These are phyloP conservation scores for Drosophila ficusphila DNA, from an alignment of 1,140 invertebrate genomes.

Conservation along the genomic window DNA sequence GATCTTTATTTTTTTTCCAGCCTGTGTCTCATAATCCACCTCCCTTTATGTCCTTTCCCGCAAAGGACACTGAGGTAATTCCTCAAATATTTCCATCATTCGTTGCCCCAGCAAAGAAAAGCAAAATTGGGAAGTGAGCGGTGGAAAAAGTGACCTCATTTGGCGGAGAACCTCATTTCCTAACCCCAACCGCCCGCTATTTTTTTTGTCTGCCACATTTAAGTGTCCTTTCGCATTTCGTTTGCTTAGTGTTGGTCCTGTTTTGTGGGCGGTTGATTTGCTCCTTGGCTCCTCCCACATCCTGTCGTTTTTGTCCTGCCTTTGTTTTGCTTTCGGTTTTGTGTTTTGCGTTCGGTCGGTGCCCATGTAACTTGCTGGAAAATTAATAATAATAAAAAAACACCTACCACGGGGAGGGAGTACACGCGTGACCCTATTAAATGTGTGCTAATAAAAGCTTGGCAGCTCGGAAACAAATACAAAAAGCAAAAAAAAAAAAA, in stretches of 20 bases:
- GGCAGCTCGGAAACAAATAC: constrained; percentile 40
- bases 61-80: constrained; percentile 52
- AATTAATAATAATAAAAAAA: constrained; percentile 83
- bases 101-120: constrained; percentile 2
- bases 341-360: constrained; percentile 53
- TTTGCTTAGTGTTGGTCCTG: constrained; percentile 42
- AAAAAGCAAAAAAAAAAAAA: constrained; percentile 11
- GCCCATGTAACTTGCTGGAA: constrained; percentile 79
- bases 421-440: constrained; percentile 82
- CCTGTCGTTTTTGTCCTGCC: constrained; percentile 59
- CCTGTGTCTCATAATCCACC: not conserved
- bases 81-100: constrained; percentile 57
- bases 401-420: constrained; percentile 47
- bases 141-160: constrained; percentile 73
- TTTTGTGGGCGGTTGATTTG: constrained; percentile 36
- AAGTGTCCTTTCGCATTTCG: constrained; percentile 75
- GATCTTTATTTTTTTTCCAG: not conserved
- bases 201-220: constrained; percentile 66
- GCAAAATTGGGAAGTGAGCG: constrained; percentile 10
- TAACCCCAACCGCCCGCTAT: not conserved
- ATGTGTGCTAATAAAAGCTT: constrained; percentile 82
- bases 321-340: constrained; percentile 53
- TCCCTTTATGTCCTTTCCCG: constrained; percentile 9
- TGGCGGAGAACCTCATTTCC: constrained; percentile 48
- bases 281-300: constrained; percentile 25